A percentile compares a stretch with the other conserved stretches of the same genome.
These are phyloP conservation scores for Haliclona indistincta DNA, from an alignment of 37 sponge, comb jelly and placozoan genomes.

Conservation along the genomic window DNA sequence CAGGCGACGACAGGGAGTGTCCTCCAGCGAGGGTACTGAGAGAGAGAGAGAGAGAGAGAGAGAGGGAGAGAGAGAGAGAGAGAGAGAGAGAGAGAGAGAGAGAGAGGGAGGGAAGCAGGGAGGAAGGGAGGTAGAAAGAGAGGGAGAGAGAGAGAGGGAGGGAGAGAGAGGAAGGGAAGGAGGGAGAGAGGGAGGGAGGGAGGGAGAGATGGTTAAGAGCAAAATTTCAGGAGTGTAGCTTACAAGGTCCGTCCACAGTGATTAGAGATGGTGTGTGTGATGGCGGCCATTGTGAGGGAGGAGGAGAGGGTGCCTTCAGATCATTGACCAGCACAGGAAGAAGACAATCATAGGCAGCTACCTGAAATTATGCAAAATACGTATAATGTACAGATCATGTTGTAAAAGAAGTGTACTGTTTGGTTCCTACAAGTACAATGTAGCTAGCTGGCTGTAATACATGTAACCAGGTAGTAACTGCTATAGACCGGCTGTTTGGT, in stretches of 20 bases:
- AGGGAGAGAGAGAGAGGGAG: neutral
- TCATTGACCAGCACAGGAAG: slow-evolving; percentile 92
- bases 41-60: neutral
- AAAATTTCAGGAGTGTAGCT: neutral
- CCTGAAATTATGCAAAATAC: slow-evolving; percentile 28
- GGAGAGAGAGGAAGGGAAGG: neutral
- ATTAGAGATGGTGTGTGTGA: slow-evolving; percentile 26
- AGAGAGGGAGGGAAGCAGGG: neutral
- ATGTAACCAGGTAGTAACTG: neutral
- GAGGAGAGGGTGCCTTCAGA: slow-evolving; percentile 67
- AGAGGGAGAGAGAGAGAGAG: slow-evolving; percentile 6
- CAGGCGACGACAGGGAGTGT: slow-evolving; percentile 73
- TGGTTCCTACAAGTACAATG: neutral
- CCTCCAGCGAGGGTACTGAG: slow-evolving; percentile 23
- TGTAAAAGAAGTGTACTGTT: neutral
- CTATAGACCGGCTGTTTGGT: too few species aligned
- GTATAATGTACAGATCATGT: neutral
- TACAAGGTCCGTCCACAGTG: neutral
- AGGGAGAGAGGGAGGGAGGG: neutral
- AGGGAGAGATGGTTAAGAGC: neutral
- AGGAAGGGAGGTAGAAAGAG: neutral
- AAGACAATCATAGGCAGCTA: slow-evolving; percentile 88
- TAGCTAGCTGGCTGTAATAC: neutral
- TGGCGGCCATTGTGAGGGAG: slow-evolving; percentile 86
- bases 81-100: neutral